These are phyloP conservation scores for Gobio gobio DNA, from an alignment of 2,113 vertebrate species.

Conservation along the genomic window DNA sequence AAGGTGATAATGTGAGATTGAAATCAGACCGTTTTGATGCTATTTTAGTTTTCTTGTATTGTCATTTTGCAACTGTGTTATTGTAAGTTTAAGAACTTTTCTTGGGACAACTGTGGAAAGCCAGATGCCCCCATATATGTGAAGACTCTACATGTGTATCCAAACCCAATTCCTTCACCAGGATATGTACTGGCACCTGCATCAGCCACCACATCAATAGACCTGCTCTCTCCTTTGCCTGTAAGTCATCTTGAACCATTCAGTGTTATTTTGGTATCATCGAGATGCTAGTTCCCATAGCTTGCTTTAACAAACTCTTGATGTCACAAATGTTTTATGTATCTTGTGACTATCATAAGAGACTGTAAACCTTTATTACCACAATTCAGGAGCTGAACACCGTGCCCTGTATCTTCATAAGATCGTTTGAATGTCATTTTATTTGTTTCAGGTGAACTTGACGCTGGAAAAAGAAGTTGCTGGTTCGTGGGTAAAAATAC, in stretches of 20 bases:
- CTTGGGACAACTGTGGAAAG: slow-evolving; percentile 77
- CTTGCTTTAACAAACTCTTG: not conserved
- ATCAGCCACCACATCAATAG: slow-evolving; percentile 64
- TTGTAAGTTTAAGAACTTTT: slow-evolving; percentile 63
- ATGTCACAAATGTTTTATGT: not conserved
- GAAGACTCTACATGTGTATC: slow-evolving; percentile 67
- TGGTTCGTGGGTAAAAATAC: slow-evolving; percentile 87
- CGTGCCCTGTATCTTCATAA: not conserved
- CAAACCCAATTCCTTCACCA: slow-evolving; percentile 75
- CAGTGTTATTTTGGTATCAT: not conserved
- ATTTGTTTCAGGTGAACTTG: slow-evolving; percentile 74
- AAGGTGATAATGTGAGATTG: slow-evolving; percentile 22
- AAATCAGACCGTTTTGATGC: not conserved
- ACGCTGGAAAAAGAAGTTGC: slow-evolving; percentile 84
- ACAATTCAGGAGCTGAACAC: not conserved
- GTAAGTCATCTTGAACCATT: slow-evolving; percentile 61
- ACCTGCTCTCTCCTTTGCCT: slow-evolving; percentile 64
- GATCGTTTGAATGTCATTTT: not conserved
- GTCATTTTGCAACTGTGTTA: not conserved
- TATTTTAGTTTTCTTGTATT: not conserved
- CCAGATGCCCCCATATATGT: slow-evolving; percentile 67
- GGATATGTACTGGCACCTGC: slow-evolving; percentile 70
- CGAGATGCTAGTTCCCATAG: not conserved
- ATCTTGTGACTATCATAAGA: too few relatives aligned
- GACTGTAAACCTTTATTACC: not conserved